These are phyloP conservation scores for Ips nitidus DNA, from an alignment of 1,140 invertebrate species.

Conservation along the genomic window DNA sequence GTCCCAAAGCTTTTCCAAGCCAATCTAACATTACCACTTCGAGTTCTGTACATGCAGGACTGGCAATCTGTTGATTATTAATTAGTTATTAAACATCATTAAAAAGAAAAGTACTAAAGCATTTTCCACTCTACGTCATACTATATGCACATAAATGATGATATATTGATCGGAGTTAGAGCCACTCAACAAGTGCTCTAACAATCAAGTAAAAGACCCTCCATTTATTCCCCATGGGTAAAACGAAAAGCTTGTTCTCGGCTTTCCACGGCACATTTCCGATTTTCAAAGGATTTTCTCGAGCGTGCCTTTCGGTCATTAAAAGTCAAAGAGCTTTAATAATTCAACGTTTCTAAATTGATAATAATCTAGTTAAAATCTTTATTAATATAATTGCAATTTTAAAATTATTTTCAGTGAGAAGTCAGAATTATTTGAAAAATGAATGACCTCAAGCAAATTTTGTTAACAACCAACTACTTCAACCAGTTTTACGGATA, in stretches of 20 bases:
- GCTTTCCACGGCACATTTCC: conserved; percentile 30
- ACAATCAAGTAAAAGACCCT: conserved; percentile 1
- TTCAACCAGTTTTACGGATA: too few species aligned
- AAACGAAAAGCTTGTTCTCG: conserved; percentile 28
- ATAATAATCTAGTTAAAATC: too few species aligned
- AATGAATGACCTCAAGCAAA: too few species aligned
- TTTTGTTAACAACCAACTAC: too few species aligned
- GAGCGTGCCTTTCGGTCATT: conserved; percentile 18
- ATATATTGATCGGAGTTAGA: conserved; percentile 18
- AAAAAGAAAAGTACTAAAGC: too few species aligned
- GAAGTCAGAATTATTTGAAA: too few species aligned
- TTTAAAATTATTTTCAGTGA: too few species aligned
- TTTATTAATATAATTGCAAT: too few species aligned
- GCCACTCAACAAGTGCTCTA: conserved; percentile 13
- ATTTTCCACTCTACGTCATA: neutral
- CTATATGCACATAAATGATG: conserved; percentile 6
- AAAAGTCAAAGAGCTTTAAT: neutral
- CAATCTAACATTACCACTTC: conserved; percentile 98
- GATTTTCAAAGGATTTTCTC: conserved; percentile 24
- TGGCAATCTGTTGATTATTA: conserved; percentile 70
- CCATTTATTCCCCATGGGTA: conserved; percentile 10
- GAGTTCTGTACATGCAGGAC: conserved; percentile 95
- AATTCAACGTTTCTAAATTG: too few species aligned
- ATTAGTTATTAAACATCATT: too few species aligned
- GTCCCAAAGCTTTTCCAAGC: conserved; percentile 91